These are phyloP conservation scores for Nomada ruficornis DNA, from an alignment of 2,888 invertebrate genomes.

Conservation along the genomic window DNA sequence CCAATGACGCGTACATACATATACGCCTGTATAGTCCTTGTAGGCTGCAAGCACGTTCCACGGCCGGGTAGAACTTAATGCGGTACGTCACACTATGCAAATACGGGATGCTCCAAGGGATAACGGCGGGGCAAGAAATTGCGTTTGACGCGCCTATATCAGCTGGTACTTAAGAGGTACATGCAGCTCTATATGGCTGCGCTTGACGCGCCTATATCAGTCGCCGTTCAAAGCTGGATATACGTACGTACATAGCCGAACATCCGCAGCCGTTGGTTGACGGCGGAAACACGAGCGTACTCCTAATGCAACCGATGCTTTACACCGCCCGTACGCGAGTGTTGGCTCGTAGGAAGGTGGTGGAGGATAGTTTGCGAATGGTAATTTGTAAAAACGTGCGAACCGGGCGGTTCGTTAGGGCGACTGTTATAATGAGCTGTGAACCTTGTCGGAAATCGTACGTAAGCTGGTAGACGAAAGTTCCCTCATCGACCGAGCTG, in stretches of 20 bases:
- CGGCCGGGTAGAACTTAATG: constrained; percentile 64
- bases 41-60: constrained; percentile 48
- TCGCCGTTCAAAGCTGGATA: constrained; percentile 42
- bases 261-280: neutral
- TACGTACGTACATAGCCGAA: neutral
- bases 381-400: no score
- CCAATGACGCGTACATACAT: constrained; percentile 7
- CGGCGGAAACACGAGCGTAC: constrained; percentile 16
- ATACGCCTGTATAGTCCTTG: constrained; percentile 11
- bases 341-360: neutral
- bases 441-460: no score
- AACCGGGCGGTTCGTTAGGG: no score
- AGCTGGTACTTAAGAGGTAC: constrained; percentile 54
- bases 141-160: constrained; percentile 67
- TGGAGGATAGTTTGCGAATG: no score
- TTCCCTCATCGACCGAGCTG: no score
- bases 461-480: no score
- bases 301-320: constrained; percentile 22
- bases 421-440: no score
- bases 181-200: constrained; percentile 43
- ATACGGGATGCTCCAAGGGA: constrained; percentile 59
- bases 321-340: constrained; percentile 7
- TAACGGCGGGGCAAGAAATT: constrained; percentile 68
- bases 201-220: constrained; percentile 55
- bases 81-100: constrained; percentile 67